Conservation (phyloP, 2,113 vertebrate genomes). For the Rhinogobius similis region DNA sequence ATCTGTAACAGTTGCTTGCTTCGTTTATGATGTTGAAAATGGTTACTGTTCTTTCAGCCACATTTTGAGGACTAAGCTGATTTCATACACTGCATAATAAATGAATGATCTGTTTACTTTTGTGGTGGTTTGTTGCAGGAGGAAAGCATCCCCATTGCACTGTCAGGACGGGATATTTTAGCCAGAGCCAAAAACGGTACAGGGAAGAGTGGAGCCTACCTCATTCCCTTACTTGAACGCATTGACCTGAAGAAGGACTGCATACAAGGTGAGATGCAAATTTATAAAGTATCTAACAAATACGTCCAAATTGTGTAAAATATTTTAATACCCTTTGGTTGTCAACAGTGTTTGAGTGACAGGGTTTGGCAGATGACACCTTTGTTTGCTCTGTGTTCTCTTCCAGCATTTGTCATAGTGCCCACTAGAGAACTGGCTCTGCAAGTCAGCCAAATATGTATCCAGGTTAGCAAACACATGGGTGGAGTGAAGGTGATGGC, state of each 20-base stretch:
- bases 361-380: background rate
- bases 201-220: conserved; percentile 99
- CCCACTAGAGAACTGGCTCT: conserved; percentile 98
- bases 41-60: too few species aligned
- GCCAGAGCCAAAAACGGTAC: conserved; percentile 99
- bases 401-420: conserved; percentile 93
- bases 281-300: background rate
- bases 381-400: background rate
- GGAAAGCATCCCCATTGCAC: conserved; percentile 99
- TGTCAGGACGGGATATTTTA: conserved; percentile 98
- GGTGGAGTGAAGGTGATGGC: conserved; percentile 99
- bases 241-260: conserved; percentile 99
- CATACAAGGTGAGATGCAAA: conserved; percentile 89
- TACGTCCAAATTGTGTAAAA: background rate
- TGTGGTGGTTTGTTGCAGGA: conserved; percentile 75
- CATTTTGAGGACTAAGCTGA: background rate
- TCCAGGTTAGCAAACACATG: conserved; percentile 99
- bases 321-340: background rate
- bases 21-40: background rate
- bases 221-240: conserved; percentile 99
- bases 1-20: background rate
- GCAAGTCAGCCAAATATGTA: conserved; percentile 99
- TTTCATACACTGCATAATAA: background rate
- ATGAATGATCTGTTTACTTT: background rate
- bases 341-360: background rate